These are phyloP conservation scores for Sphaerodactylus townsendi DNA, from an alignment of 2,113 vertebrate species.

Conservation along the genomic window DNA sequence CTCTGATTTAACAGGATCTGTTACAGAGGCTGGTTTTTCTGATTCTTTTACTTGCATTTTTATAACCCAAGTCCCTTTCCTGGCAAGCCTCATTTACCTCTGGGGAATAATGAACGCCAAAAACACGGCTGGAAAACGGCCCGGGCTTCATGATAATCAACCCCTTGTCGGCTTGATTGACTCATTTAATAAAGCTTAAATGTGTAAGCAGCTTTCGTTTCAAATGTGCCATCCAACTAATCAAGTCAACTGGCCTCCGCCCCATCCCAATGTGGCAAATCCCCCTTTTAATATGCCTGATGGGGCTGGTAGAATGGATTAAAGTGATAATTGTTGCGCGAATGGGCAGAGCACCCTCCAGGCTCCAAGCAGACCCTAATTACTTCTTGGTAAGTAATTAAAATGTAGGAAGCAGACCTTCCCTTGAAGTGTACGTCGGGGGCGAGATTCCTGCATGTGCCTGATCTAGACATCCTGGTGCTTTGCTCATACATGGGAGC, in stretches of 20 bases:
- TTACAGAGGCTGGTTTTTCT: neutral
- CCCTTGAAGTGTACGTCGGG: neutral
- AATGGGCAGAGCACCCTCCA: slow-evolving; percentile 4
- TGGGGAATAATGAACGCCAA: slow-evolving; percentile 46
- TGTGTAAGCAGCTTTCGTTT: slow-evolving; percentile 78
- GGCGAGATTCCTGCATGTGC: neutral
- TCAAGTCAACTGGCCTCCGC: slow-evolving; percentile 52
- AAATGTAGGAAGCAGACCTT: slow-evolving; percentile 43
- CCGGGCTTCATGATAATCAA: slow-evolving; percentile 63
- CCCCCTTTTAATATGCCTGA: slow-evolving; percentile 75
- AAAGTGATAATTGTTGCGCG: slow-evolving; percentile 63
- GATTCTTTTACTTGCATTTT: slow-evolving; percentile 49
- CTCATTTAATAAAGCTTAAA: slow-evolving; percentile 78
- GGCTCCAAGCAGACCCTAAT: slow-evolving; percentile 59
- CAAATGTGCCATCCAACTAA: slow-evolving; percentile 68
- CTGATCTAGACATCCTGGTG: neutral
- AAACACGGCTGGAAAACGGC: slow-evolving; percentile 31
- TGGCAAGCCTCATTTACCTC: slow-evolving; percentile 38
- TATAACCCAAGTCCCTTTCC: slow-evolving; percentile 50
- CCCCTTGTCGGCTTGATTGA: slow-evolving; percentile 60
- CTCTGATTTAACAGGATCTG: neutral
- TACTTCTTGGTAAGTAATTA: slow-evolving; percentile 56
- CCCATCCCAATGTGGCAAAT: slow-evolving; percentile 71
- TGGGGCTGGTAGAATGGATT: slow-evolving; percentile 68
- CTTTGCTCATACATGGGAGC: no score